A percentile compares a stretch with the other conserved stretches of the same genome.
Evolutionary conservation across 1,140 invertebrate species (phyloP).

Genomic region (Dysdera silvatica): DNA sequence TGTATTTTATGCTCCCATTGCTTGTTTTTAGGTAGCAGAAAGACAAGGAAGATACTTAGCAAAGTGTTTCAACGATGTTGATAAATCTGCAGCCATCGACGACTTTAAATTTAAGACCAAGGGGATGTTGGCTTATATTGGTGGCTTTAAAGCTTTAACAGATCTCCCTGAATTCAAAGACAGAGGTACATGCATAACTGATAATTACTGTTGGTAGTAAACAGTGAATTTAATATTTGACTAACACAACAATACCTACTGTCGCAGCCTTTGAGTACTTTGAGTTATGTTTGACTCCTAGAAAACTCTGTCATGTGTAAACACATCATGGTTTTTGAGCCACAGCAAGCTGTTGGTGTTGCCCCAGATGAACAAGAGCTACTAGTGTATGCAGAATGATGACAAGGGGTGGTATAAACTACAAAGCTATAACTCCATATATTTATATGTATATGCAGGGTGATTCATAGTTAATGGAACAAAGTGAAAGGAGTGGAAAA

Average conservation of each 20-base stretch:
- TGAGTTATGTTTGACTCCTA: background rate
- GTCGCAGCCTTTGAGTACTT: background rate
- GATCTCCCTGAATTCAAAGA: slow-evolving; percentile 44
- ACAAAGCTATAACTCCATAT: no score
- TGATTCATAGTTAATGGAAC: no score
- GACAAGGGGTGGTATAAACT: no score
- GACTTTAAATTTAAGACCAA: slow-evolving; percentile 41
- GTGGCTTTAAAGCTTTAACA: slow-evolving; percentile 42
- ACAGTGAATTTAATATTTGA: background rate
- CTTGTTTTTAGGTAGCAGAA: slow-evolving; percentile 40
- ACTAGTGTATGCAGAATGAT: no score
- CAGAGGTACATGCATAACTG: slow-evolving; percentile 36
- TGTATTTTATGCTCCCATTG: background rate
- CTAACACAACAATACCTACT: background rate
- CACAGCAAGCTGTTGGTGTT: no score
- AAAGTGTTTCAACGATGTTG: slow-evolving; percentile 35
- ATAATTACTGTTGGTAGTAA: background rate
- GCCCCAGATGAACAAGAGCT: no score
- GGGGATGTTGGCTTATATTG: slow-evolving; percentile 47
- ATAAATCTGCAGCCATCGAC: slow-evolving; percentile 9
- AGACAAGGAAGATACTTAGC: slow-evolving; percentile 44
- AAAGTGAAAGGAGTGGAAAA: no score
- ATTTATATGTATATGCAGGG: no score
- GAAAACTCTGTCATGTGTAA: background rate
- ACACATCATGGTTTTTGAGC: no score